A percentile compares a stretch with the other conserved stretches of the same genome.
phyloP scores from a whole-genome alignment of 1,140 invertebrate species.

The Eupeodes corollae region DNA sequence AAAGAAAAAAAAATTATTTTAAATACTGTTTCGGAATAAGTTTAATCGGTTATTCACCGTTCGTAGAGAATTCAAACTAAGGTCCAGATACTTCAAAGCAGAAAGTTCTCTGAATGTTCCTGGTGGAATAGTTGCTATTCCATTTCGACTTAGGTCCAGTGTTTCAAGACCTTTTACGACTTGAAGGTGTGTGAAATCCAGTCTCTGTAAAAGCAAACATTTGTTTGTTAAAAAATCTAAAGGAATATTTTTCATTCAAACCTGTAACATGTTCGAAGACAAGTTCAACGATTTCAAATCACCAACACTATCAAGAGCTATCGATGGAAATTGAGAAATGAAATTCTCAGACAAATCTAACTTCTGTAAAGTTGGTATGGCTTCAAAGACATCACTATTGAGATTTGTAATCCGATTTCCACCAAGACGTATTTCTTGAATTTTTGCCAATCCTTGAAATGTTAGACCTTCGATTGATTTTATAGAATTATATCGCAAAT shows the following conservation, averaged over 20 bases:
- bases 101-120: conserved; percentile 66
- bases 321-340: conserved; percentile 64
- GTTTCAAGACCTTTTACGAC: conserved; percentile 55
- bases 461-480: conserved; percentile 59
- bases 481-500: conserved; percentile 66
- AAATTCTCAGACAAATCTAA: conserved; percentile 78
- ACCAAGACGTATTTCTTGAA: conserved; percentile 58
- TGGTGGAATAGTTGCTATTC: conserved; percentile 63
- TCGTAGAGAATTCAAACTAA: conserved; percentile 74
- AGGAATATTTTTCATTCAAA: conserved; percentile 8
- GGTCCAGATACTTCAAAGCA: conserved; percentile 59
- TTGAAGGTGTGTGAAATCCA: conserved; percentile 55
- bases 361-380: conserved; percentile 58
- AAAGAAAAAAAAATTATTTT: conserved; percentile 19
- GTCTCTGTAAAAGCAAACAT: conserved; percentile 33
- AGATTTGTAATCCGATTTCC: conserved; percentile 64
- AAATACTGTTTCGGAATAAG: too few relatives aligned
- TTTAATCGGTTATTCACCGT: conserved; percentile 48
- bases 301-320: conserved; percentile 56
- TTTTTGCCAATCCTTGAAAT: conserved; percentile 51
- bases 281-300: conserved; percentile 63
- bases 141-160: conserved; percentile 74
- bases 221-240: background rate
- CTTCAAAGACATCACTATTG: conserved; percentile 67
- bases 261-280: conserved; percentile 69